phyloP scores from a whole-genome alignment of 1,140 invertebrate species.

The Oryctes rhinoceros region DNA sequence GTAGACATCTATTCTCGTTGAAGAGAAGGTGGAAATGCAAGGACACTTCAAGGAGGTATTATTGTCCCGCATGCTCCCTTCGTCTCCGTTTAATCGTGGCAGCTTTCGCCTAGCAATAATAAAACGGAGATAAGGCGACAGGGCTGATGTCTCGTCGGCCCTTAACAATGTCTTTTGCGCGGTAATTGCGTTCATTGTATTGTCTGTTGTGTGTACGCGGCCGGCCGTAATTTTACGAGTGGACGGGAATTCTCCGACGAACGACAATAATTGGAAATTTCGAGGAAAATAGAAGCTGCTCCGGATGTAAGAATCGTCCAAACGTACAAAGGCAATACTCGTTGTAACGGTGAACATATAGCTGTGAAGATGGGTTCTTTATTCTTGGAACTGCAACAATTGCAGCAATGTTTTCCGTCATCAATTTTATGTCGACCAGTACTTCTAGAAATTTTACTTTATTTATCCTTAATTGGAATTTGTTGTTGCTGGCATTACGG shows the following conservation, averaged over 20 bases:
- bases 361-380: too few species aligned
- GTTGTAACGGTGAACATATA: too few species aligned
- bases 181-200: constrained; percentile 21
- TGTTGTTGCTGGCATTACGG: too few species aligned
- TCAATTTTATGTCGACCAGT: too few species aligned
- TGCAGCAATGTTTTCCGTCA: too few species aligned
- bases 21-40: background rate
- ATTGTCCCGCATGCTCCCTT: background rate
- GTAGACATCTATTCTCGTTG: background rate
- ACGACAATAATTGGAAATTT: constrained; percentile 19
- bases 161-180: constrained; percentile 21
- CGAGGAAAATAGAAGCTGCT: background rate
- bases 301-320: too few species aligned
- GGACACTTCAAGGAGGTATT: background rate
- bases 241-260: background rate
- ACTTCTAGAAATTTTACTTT: too few species aligned
- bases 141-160: background rate
- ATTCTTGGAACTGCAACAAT: too few species aligned
- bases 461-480: too few species aligned
- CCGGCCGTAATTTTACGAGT: background rate
- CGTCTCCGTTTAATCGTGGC: background rate
- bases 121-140: background rate
- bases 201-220: constrained; percentile 13
- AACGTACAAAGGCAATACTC: too few species aligned
- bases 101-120: background rate